Conservation (phyloP, 2,888 invertebrate species). For the Nomada ferruginata region DNA sequence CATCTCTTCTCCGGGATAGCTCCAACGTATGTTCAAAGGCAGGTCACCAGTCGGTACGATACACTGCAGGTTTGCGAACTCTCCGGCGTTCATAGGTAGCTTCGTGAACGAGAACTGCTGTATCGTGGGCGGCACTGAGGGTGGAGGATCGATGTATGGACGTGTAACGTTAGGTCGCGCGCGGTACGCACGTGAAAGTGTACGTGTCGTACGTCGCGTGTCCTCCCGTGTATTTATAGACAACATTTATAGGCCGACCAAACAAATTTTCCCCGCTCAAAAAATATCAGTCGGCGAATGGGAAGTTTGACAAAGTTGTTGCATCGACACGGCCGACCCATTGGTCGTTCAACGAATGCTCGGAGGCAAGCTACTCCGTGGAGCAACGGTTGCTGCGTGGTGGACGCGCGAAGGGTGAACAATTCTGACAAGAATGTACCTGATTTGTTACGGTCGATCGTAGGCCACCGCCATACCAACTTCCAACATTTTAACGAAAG, state of each 20-base stretch:
- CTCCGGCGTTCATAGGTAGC: conserved; percentile 86
- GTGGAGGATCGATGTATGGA: conserved; percentile 72
- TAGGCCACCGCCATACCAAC: conserved; percentile 77
- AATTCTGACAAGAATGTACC: conserved; percentile 60
- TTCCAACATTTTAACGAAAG: conserved; percentile 66
- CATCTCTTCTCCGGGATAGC: conserved; percentile 84
- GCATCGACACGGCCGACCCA: conserved; percentile 17
- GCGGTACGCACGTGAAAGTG: conserved; percentile 28
- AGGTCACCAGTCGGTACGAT: conserved; percentile 89
- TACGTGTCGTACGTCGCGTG: conserved; percentile 39
- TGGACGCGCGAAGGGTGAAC: conserved; percentile 53
- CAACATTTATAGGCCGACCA: conserved; percentile 31
- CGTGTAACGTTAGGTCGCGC: conserved; percentile 60
- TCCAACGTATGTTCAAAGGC: conserved; percentile 91
- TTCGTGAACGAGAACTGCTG: conserved; percentile 83
- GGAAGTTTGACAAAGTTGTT: neutral
- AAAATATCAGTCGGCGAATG: no score
- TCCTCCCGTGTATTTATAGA: neutral
- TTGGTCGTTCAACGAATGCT: conserved; percentile 17
- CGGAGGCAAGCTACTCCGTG: conserved; percentile 40
- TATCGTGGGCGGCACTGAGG: conserved; percentile 82
- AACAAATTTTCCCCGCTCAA: no score
- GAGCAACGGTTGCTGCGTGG: conserved; percentile 38
- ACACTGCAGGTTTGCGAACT: conserved; percentile 87
- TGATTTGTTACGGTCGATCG: conserved; percentile 74